These are phyloP conservation scores for Artibeus jamaicensis DNA, from an alignment of 2,797 vertebrate genomes.

Conservation along the genomic window DNA sequence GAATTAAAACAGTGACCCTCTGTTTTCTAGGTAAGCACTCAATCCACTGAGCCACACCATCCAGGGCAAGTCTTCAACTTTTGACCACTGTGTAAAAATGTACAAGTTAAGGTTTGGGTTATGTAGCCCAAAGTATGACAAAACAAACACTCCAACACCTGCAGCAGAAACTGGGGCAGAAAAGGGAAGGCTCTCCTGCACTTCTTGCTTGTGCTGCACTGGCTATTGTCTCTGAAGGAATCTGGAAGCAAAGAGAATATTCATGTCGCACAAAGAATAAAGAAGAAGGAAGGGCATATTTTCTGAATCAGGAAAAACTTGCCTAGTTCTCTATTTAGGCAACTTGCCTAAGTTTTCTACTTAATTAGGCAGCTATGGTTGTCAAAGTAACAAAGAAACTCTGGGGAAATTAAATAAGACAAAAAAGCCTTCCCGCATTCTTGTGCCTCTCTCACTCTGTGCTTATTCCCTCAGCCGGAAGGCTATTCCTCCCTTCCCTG, in stretches of 20 bases:
- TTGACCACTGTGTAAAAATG: neutral
- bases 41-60: too few relatives aligned
- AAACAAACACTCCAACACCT: neutral
- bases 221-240: accelerated
- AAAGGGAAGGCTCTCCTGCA: accelerated
- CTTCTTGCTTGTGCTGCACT: neutral
- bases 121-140: too few relatives aligned
- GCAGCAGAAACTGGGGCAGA: neutral
- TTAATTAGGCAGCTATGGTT: neutral
- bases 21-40: too few relatives aligned
- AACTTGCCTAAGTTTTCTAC: too few relatives aligned
- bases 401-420: neutral
- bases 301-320: neutral
- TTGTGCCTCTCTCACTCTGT: neutral
- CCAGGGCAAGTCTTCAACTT: neutral
- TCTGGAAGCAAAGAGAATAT: neutral
- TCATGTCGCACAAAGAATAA: neutral
- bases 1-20: too few relatives aligned
- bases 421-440: neutral
- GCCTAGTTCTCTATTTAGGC: neutral
- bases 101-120: neutral
- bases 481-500: neutral
- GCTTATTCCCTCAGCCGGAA: neutral
- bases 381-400: neutral
- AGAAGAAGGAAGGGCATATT: neutral